Percentiles rank a stretch among this genome's conserved stretches.
These are phyloP conservation scores for Bufotes viridis DNA, from an alignment of 2,797 vertebrate species.

Conservation along the genomic window DNA sequence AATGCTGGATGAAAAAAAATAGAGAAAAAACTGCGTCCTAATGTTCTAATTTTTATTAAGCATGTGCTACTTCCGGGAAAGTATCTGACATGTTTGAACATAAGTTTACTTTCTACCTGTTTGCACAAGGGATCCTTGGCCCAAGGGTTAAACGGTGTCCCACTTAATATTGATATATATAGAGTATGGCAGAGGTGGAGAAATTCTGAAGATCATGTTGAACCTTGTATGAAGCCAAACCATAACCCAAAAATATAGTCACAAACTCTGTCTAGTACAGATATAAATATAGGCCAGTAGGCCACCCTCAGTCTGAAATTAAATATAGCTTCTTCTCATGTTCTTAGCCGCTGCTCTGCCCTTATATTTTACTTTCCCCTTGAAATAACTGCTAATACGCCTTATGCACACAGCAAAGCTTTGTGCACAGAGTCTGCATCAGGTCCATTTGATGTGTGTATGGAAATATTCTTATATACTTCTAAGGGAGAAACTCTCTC, in stretches of 20 bases:
- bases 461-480: background rate
- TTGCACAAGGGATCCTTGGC: background rate
- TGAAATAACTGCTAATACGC: background rate
- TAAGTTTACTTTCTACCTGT: background rate
- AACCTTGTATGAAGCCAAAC: slow-evolving; percentile 34
- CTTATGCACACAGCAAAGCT: background rate
- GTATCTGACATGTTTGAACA: background rate
- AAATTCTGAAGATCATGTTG: slow-evolving; percentile 11
- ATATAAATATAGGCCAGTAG: slow-evolving; percentile 57
- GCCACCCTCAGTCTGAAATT: slow-evolving; percentile 58
- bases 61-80: too few relatives aligned
- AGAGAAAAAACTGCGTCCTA: too few relatives aligned
- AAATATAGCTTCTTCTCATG: slow-evolving; percentile 47
- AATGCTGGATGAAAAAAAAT: too few relatives aligned
- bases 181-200: background rate
- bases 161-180: slow-evolving; percentile 14
- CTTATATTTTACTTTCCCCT: slow-evolving; percentile 16
- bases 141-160: background rate
- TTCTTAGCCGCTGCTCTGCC: background rate
- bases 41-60: too few relatives aligned
- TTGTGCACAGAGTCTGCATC: background rate
- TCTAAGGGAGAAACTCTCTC: too few relatives aligned
- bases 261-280: slow-evolving; percentile 49
- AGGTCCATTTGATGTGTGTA: background rate
- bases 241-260: slow-evolving; percentile 55